Conservation (phyloP, 2,113 vertebrate species). For the Recurvirostra avosetta region DNA sequence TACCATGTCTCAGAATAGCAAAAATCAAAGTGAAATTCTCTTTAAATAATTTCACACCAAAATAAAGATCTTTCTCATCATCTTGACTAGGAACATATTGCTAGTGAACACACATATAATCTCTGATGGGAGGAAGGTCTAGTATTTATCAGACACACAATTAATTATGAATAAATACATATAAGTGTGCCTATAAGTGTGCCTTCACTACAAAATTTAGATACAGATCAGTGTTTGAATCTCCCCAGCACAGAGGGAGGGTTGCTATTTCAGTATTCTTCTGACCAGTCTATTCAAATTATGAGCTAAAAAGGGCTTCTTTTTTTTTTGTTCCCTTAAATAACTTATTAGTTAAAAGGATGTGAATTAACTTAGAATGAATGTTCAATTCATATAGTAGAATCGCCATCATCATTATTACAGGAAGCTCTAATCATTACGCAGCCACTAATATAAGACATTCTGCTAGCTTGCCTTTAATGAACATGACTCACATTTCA, state of each 20-base stretch:
- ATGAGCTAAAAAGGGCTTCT: slow-evolving; percentile 26
- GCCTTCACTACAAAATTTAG: not conserved
- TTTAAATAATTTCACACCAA: not conserved
- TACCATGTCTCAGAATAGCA: not conserved
- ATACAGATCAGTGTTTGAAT: not conserved
- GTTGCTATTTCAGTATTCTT: slow-evolving; percentile 10
- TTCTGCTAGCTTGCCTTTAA: slow-evolving; percentile 69
- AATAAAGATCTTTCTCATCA: not conserved
- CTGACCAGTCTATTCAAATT: slow-evolving; percentile 46
- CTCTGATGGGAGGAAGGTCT: not conserved
- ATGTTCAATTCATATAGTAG: slow-evolving; percentile 76
- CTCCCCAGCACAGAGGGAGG: not conserved
- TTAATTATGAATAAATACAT: not conserved
- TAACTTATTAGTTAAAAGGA: slow-evolving; percentile 74
- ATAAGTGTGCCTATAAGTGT: not conserved
- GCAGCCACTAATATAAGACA: slow-evolving; percentile 65
- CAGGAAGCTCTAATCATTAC: slow-evolving; percentile 74
- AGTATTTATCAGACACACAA: not conserved
- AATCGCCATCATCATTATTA: slow-evolving; percentile 72
- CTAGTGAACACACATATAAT: not conserved
- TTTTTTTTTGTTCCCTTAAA: slow-evolving; percentile 29
- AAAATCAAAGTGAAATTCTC: not conserved
- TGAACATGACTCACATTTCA: slow-evolving; percentile 72
- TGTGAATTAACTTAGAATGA: slow-evolving; percentile 76
- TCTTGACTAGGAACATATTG: not conserved